phyloP scores from a whole-genome alignment of 2,113 vertebrate genomes.

The Sinocyclocheilus anshuiensis region DNA sequence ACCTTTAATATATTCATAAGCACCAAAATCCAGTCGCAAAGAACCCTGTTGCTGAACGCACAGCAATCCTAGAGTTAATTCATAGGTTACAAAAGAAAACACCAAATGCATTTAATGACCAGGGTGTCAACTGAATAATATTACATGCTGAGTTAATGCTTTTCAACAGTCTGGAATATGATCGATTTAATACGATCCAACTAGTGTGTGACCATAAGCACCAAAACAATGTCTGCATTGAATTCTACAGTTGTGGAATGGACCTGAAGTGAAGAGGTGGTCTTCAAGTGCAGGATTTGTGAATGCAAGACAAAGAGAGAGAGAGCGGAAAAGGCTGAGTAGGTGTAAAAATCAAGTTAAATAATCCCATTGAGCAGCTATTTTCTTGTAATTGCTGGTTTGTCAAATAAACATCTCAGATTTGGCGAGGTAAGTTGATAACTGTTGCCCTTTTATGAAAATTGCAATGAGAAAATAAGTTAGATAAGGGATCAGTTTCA shows the following conservation, averaged over 20 bases:
- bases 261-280: constrained; percentile 46
- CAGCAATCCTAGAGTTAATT: constrained; percentile 20
- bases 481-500: not conserved
- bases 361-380: not conserved
- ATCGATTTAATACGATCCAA: not conserved
- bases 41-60: constrained; percentile 17
- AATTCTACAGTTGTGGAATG: constrained; percentile 48
- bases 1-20: constrained; percentile 25
- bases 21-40: constrained; percentile 47
- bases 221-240: constrained; percentile 45
- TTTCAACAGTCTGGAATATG: constrained; percentile 13
- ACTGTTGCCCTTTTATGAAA: not conserved
- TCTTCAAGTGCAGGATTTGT: not conserved
- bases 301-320: constrained; percentile 1
- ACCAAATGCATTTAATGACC: constrained; percentile 11
- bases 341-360: not conserved
- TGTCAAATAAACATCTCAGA: constrained; percentile 6
- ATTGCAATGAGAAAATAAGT: not conserved
- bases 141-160: constrained; percentile 36
- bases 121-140: not conserved
- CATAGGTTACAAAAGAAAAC: constrained; percentile 40
- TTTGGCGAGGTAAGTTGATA: constrained; percentile 3
- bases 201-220: constrained; percentile 41
- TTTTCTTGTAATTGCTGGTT: constrained; percentile 1
- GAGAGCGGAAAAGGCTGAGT: not conserved